Conservation (phyloP, 2,888 invertebrate genomes). For the Blastobasis adustella region DNA sequence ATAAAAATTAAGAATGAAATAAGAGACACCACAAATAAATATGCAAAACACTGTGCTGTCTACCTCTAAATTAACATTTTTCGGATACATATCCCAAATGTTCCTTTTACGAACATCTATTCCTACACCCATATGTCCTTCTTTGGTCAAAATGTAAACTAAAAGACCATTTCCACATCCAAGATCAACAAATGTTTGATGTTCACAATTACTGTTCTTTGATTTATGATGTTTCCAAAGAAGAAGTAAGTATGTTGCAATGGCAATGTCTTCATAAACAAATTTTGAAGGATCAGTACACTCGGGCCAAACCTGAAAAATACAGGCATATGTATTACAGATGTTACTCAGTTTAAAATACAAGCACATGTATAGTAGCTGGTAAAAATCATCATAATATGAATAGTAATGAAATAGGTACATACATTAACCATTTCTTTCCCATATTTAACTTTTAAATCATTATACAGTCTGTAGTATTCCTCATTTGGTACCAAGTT, state of each 20-base stretch:
- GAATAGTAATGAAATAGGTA: not conserved
- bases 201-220: constrained; percentile 35
- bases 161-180: constrained; percentile 98
- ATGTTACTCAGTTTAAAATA: not conserved
- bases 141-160: constrained; percentile 87
- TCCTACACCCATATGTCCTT: constrained; percentile 89
- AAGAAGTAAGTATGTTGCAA: constrained; percentile 88
- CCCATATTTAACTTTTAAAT: constrained; percentile 87
- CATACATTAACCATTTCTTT: constrained; percentile 78
- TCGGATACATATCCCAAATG: constrained; percentile 89
- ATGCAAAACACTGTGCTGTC: constrained; percentile 6
- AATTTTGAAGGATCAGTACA: constrained; percentile 95
- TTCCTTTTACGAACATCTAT: constrained; percentile 89
- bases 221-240: constrained; percentile 81
- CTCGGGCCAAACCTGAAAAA: constrained; percentile 88
- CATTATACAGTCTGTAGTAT: constrained; percentile 82
- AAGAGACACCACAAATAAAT: not conserved
- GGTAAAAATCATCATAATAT: not conserved
- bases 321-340: constrained; percentile 4
- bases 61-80: constrained; percentile 79
- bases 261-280: constrained; percentile 97
- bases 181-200: constrained; percentile 89
- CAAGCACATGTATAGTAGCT: not conserved
- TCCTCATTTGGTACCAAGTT: constrained; percentile 78
- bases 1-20: not conserved